Evolutionary conservation across 2,113 vertebrate species (phyloP).

Genomic region (Sialia sialis): DNA sequence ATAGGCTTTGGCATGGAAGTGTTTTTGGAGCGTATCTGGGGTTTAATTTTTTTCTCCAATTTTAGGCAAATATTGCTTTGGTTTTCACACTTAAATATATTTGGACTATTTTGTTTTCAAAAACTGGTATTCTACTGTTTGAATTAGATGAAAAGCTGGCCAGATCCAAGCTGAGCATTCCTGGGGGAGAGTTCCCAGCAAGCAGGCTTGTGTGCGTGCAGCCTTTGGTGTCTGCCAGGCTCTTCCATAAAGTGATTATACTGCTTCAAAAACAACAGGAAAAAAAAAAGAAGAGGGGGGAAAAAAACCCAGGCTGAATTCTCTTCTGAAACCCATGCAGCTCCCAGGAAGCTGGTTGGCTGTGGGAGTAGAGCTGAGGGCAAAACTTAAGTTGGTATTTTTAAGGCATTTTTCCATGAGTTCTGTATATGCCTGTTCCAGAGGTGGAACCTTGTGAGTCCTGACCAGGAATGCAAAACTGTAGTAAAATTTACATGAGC

Average conservation of each 20-base stretch:
- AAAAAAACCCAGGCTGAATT: background rate
- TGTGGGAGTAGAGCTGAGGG: background rate
- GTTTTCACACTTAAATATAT: slow-evolving; percentile 33
- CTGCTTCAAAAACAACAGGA: background rate
- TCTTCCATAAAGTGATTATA: slow-evolving; percentile 9
- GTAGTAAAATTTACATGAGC: background rate
- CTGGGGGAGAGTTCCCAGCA: slow-evolving; percentile 50
- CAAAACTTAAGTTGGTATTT: background rate
- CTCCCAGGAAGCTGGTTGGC: background rate
- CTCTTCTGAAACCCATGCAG: background rate
- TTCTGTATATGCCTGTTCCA: background rate
- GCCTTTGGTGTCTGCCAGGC: slow-evolving; percentile 43
- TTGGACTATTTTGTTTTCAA: background rate
- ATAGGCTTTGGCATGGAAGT: background rate
- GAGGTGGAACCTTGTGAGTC: background rate
- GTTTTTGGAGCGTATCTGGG: background rate
- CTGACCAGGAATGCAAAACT: background rate
- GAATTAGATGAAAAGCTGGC: slow-evolving; percentile 14
- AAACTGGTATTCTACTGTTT: background rate
- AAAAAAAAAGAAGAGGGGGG: background rate
- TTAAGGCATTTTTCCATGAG: background rate
- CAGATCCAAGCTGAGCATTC: slow-evolving; percentile 24
- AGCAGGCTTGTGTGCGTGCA: background rate
- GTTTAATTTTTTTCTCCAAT: background rate
- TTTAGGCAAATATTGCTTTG: background rate